phyloP scores from a whole-genome alignment of 2,888 invertebrate genomes.

The Deilephila elpenor region DNA sequence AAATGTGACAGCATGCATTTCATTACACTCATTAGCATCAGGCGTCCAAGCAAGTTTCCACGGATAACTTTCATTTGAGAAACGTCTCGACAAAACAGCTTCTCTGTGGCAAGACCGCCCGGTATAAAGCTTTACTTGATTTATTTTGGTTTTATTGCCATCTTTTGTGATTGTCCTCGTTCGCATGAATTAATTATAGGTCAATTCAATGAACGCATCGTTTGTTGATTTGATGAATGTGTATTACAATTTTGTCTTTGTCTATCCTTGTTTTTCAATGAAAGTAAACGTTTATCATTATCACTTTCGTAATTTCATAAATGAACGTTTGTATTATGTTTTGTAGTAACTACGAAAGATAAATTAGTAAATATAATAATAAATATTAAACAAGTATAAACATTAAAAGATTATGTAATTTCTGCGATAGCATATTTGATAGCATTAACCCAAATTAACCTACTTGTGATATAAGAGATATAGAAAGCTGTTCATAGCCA shows the following conservation, averaged over 20 bases:
- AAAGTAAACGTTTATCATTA: neutral
- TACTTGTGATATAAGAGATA: too few species aligned
- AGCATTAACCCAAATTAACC: too few species aligned
- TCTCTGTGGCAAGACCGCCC: neutral
- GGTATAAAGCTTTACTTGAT: neutral
- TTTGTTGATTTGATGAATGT: neutral
- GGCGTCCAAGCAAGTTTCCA: neutral
- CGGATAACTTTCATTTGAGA: constrained; percentile 10
- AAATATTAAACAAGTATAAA: too few species aligned
- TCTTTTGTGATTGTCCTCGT: neutral
- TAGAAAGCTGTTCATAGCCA: too few species aligned
- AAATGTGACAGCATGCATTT: neutral
- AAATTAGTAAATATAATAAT: too few species aligned
- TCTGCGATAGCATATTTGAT: too few species aligned
- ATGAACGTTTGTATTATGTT: neutral
- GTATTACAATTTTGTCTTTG: neutral
- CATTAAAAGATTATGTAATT: too few species aligned
- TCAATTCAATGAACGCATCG: constrained; percentile 2
- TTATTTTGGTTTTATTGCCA: neutral
- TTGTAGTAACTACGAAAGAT: neutral
- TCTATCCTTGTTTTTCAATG: neutral
- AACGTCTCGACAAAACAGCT: neutral
- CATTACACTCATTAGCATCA: neutral
- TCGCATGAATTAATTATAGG: constrained; percentile 8
- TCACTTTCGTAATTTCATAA: neutral